Evolutionary conservation across 2,888 invertebrate species (phyloP).

Genomic region (Andrena fulva): DNA sequence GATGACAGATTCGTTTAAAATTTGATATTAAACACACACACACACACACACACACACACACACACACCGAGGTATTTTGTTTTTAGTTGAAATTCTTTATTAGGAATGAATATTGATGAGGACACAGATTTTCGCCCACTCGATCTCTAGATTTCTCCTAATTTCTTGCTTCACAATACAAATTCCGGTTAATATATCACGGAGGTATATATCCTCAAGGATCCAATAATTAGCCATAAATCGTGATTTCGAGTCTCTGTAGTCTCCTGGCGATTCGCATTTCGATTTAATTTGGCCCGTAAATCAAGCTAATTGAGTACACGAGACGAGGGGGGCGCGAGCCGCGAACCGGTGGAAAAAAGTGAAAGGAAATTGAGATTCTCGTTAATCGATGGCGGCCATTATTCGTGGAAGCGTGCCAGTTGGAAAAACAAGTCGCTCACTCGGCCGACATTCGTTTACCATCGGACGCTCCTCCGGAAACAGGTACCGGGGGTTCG

Average conservation of each 20-base stretch:
- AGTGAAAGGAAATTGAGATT: constrained; percentile 47
- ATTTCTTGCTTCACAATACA: background rate
- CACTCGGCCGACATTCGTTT: constrained; percentile 35
- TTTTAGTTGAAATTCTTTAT: background rate
- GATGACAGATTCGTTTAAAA: background rate
- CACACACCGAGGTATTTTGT: background rate
- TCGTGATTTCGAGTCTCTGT: background rate
- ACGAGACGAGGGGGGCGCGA: constrained; percentile 6
- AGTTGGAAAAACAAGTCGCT: constrained; percentile 25
- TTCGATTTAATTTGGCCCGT: constrained; percentile 29
- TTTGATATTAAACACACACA: background rate
- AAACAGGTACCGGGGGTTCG: constrained; percentile 40
- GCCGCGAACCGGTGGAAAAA: constrained; percentile 24
- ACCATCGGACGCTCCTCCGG: background rate
- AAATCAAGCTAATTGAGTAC: constrained; percentile 45
- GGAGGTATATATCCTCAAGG: background rate
- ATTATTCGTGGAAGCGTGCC: constrained; percentile 41
- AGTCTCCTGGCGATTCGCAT: constrained; percentile 16
- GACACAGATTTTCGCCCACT: constrained; percentile 19
- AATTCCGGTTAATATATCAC: background rate
- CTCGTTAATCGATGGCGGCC: constrained; percentile 37
- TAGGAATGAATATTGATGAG: background rate
- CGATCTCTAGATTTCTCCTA: background rate
- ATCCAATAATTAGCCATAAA: constrained; percentile 32
- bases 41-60: background rate